phyloP scores from a whole-genome alignment of 1,140 invertebrate species.

The silkworm (Bombyx mori) region ASM3026992v2 NC_085115.1:9730001-9730500 shows the following conservation, averaged over 20 bases:
- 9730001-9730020: slow-evolving; percentile 41
- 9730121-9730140: slow-evolving; percentile 65
- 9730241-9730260: slow-evolving; percentile 78
- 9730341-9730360: slow-evolving; percentile 58
- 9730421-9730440: slow-evolving; percentile 25
- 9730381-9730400: slow-evolving; percentile 41
- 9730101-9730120: slow-evolving; percentile 71
- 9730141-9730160: slow-evolving; percentile 65
- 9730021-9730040: slow-evolving; percentile 58
- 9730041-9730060: slow-evolving; percentile 36
- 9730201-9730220: slow-evolving; percentile 72
- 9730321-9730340: slow-evolving; percentile 69
- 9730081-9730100: slow-evolving; percentile 72
- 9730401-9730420: slow-evolving; percentile 25
- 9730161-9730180: slow-evolving; percentile 68
- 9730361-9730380: slow-evolving; percentile 49
- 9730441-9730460: slow-evolving; percentile 42
- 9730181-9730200: slow-evolving; percentile 59
- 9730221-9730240: slow-evolving; percentile 77
- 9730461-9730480: slow-evolving; percentile 48
- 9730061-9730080: slow-evolving; percentile 38
- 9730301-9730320: slow-evolving; percentile 69
- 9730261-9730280: slow-evolving; percentile 83
- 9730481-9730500: slow-evolving; percentile 43
- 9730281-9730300: slow-evolving; percentile 76